Evolutionary conservation across 2,113 vertebrate species (phyloP).

Genomic region (Coturnix japonica): DNA sequence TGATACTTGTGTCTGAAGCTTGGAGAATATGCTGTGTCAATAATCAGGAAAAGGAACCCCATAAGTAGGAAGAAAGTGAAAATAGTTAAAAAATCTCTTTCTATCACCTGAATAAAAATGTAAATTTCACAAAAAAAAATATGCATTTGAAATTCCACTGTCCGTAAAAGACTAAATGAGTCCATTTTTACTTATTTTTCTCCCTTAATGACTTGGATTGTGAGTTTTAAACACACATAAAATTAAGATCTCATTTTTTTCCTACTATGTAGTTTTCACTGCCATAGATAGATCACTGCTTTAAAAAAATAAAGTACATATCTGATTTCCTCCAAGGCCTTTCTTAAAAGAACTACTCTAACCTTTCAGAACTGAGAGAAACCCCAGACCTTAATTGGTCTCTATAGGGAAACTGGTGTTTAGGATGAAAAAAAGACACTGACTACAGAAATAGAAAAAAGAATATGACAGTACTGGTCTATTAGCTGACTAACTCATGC

Average conservation of each 20-base stretch:
- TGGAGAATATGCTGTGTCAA: background rate
- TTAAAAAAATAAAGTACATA: background rate
- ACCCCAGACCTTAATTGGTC: slow-evolving; percentile 21
- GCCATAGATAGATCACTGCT: background rate
- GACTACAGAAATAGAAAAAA: background rate
- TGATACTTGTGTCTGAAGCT: background rate
- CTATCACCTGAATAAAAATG: background rate
- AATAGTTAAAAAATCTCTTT: background rate
- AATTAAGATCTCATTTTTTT: background rate
- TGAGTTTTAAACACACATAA: background rate
- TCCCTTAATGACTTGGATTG: background rate
- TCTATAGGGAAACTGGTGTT: background rate
- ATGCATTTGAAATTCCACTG: background rate
- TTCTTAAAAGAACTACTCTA: background rate
- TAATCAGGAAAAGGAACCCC: background rate
- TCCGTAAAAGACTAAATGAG: background rate
- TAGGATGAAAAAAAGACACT: slow-evolving; percentile 11
- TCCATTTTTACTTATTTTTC: background rate
- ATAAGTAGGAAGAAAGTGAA: background rate
- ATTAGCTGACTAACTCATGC: slow-evolving; percentile 3
- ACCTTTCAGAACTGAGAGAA: slow-evolving; percentile 1
- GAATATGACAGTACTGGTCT: background rate
- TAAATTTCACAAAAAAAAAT: background rate
- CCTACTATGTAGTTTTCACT: background rate
- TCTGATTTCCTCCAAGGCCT: background rate